A percentile compares a stretch with the other conserved stretches of the same genome.
These are phyloP conservation scores for Lathamus discolor DNA, from an alignment of 2,113 vertebrate species.

Conservation along the genomic window DNA sequence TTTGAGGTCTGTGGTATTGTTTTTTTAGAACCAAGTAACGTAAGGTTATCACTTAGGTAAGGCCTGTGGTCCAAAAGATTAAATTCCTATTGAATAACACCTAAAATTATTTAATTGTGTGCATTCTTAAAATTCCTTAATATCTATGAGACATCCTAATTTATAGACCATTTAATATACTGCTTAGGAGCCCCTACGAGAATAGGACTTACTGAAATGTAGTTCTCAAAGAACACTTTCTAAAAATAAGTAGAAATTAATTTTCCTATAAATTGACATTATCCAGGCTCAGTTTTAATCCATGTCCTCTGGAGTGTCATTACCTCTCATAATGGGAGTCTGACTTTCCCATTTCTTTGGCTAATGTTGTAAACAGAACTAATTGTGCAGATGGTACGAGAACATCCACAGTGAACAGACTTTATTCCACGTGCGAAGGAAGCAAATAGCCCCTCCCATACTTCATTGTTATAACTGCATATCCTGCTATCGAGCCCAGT, in stretches of 20 bases:
- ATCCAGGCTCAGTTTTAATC: background rate
- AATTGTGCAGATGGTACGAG: background rate
- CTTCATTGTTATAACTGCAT: background rate
- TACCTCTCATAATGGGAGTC: background rate
- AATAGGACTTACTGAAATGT: background rate
- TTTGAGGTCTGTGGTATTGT: background rate
- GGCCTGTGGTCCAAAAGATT: background rate
- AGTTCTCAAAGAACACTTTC: background rate
- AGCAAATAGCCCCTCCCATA: background rate
- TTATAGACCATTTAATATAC: background rate
- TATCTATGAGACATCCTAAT: background rate
- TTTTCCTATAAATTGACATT: background rate
- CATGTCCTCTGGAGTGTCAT: background rate
- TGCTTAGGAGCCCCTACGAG: background rate
- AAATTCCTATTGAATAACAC: background rate
- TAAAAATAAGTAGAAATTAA: background rate
- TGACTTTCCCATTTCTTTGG: slow-evolving; percentile 13
- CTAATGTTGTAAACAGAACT: background rate
- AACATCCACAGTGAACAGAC: background rate
- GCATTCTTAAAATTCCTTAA: background rate
- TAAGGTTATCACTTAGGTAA: background rate
- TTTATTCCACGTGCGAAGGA: background rate
- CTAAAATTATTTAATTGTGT: background rate
- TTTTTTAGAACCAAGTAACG: background rate
- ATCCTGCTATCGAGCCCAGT: background rate